Evolutionary conservation across 2,888 invertebrate species (phyloP), one percentile per base, ranked within the genome.

Genomic region (Operophtera brumata): DNA sequence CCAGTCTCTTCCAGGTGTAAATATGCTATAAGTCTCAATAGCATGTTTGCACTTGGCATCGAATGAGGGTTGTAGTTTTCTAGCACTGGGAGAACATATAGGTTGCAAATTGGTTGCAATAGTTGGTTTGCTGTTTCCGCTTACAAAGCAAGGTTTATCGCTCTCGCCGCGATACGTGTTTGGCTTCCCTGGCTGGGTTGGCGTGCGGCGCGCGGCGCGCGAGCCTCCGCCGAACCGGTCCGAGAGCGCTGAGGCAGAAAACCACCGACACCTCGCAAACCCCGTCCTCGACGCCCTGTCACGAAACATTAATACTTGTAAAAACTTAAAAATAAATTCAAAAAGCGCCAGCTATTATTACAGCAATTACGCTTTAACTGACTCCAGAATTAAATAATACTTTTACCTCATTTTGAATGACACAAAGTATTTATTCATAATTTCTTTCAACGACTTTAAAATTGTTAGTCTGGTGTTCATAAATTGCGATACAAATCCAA

Each of bases 231-330:
- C 73, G 80, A 88, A 89, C 89, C 88, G 89, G 89, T 89, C 86
- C 71, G 77, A 64, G 77, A 75, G 85, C 89, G 83, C 82, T 86
- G 84, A 82, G 78, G 84, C 89, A 88, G 88, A 89, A 89, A 89
- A 87, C 86, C 87, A 78, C 85, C 81, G 81, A 87, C 89, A 86
- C 89, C 86, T 86, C 81, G 77, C 80, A 67, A 68, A 71, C 71
- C 68, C 64, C 69, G 65, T 70, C 76, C 72, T 71, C 67, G 65
- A 77, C 80, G 77, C 82, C 82, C 79, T 86, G 86, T 86, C 88
- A 86, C 86, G 87, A 87, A 82, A 85, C 84, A 89, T 88, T 87
- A 85, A 86, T 82, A 85, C 86, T 88, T 80, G n/a, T n/a, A n/a
- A n/a, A 80, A 84, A 81, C 78, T 77, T 69, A 70, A 80, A 78